Percentiles rank a stretch among this genome's conserved stretches.
Evolutionary conservation across 2,888 invertebrate species (phyloP).

Genomic region (Malacosoma neustria): DNA sequence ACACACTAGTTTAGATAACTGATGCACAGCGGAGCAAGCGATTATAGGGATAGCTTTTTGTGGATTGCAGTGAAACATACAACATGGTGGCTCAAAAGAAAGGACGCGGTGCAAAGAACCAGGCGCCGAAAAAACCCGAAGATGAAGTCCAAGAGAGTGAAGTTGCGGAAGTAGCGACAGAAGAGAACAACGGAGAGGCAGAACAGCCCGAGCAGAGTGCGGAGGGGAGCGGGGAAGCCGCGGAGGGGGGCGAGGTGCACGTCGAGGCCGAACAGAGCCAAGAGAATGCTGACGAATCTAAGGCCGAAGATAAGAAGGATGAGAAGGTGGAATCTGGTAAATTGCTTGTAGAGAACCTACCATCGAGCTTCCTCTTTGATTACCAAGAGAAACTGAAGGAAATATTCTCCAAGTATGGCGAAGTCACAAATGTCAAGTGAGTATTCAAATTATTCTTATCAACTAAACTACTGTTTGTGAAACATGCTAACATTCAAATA

Average conservation of each 20-base stretch:
- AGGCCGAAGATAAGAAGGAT: constrained; percentile 47
- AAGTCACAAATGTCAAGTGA: constrained; percentile 57
- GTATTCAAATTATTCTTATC: constrained; percentile 18
- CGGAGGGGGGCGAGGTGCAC: constrained; percentile 17
- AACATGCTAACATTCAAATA: constrained; percentile 66
- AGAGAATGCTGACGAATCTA: constrained; percentile 32
- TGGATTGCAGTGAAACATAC: constrained; percentile 25
- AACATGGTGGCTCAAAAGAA: constrained; percentile 64
- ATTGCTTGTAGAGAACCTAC: constrained; percentile 64
- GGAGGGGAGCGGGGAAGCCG: constrained; percentile 19
- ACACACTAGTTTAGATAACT: constrained; percentile 12
- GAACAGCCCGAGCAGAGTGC: constrained; percentile 33
- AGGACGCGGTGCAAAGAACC: constrained; percentile 61
- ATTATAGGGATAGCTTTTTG: constrained; percentile 16
- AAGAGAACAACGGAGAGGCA: constrained; percentile 54
- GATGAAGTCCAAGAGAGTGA: constrained; percentile 35
- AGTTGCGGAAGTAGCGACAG: constrained; percentile 28
- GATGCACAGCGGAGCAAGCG: constrained; percentile 12
- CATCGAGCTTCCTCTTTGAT: constrained; percentile 60
- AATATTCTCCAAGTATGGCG: constrained; percentile 63
- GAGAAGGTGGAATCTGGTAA: constrained; percentile 67
- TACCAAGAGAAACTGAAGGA: constrained; percentile 70
- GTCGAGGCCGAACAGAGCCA: constrained; percentile 27
- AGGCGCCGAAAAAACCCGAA: constrained; percentile 48
- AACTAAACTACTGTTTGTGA: constrained; percentile 12